Base-by-base conservation (phyloP, 1,140 invertebrate species). In the Geopemphigus sp. region DNA sequence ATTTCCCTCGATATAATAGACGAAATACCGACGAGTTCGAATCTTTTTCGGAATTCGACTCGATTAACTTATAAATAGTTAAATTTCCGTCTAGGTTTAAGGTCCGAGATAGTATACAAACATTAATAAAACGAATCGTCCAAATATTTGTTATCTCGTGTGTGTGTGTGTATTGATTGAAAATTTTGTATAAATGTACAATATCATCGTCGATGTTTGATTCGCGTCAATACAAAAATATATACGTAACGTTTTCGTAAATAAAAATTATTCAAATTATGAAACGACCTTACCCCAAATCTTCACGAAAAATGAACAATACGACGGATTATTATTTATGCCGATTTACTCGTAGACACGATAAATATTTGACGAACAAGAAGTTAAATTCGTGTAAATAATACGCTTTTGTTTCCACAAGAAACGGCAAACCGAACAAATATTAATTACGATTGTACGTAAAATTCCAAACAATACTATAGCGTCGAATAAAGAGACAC, bases 231-330 rank as follows among this genome's bases (percentile, higher is more conserved):
- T n/a, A n/a, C 11, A 66, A 47, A 66, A n/a, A 47, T 66, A 6
- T 66, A 66, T 66, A 17, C 12, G n/a, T n/a, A n/a, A 24, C 12
- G 32, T 22, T n/a, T 50, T 68, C 22, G 50, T 68, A 50, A 68
- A 68, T 68, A 47, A 5, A 47, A 64, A 64, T 64, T 22, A 64
- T 64, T 64, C 29, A 39, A 22, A 64, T 64, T 64, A 39, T 39
- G 4, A 45, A 50, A 68, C 1, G 1, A 50, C 22, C 22, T 32
- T 68, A 47, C 17, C n/a, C n/a, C 47, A 68, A 47, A 19, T 47
- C 12, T 15, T 50, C 22, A 50, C 24, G 24, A 3, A 39, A 47
- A 14, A 24, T 24, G 6, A 6, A 50, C 47, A 68, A 68, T 68
- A 47, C 5, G 45, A 50, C 47, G 50, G 24, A 17, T 24, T 15